phyloP scores from a whole-genome alignment of 1,140 invertebrate species.

The Drosophila pruinosa region DNA sequence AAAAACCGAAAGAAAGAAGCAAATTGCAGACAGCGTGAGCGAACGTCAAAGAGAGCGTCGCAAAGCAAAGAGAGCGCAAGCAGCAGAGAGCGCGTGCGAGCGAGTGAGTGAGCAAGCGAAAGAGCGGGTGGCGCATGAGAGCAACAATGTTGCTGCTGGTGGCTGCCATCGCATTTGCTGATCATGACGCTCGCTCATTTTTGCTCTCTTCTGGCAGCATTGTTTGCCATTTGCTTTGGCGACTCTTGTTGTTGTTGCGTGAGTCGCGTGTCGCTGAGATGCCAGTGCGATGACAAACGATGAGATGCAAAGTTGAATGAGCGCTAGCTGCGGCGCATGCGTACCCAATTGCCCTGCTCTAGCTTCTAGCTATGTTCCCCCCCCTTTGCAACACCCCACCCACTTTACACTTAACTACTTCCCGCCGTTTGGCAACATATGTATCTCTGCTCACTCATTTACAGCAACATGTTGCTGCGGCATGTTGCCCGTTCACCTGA shows the following conservation, averaged over 20 bases:
- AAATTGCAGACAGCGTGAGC: conserved; percentile 9
- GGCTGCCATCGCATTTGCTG: not conserved
- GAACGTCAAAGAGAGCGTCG: conserved; percentile 1
- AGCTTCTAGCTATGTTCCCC: not conserved
- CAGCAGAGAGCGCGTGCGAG: conserved; percentile 1
- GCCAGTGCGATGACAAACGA: conserved; percentile 54
- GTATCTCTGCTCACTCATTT: conserved; percentile 1
- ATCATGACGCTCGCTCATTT: not conserved
- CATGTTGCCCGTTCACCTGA: conserved; percentile 21
- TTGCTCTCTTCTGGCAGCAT: conserved; percentile 22
- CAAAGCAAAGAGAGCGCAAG: conserved; percentile 2
- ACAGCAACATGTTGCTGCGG: conserved; percentile 43
- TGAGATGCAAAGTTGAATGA: conserved; percentile 22
- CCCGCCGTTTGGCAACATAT: conserved; percentile 6
- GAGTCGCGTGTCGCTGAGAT: conserved; percentile 67
- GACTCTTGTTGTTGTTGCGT: not conserved
- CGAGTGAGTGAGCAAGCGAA: not conserved
- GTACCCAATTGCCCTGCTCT: not conserved
- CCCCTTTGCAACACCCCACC: no score
- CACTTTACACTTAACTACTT: not conserved
- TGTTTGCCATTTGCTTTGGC: conserved; percentile 42
- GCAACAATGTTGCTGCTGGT: conserved; percentile 6
- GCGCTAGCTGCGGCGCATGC: conserved; percentile 24
- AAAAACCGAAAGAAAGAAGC: no score
- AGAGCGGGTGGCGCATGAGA: not conserved